phyloP scores from a whole-genome alignment of 2,797 vertebrate genomes.

The Poecilia wingei region DNA sequence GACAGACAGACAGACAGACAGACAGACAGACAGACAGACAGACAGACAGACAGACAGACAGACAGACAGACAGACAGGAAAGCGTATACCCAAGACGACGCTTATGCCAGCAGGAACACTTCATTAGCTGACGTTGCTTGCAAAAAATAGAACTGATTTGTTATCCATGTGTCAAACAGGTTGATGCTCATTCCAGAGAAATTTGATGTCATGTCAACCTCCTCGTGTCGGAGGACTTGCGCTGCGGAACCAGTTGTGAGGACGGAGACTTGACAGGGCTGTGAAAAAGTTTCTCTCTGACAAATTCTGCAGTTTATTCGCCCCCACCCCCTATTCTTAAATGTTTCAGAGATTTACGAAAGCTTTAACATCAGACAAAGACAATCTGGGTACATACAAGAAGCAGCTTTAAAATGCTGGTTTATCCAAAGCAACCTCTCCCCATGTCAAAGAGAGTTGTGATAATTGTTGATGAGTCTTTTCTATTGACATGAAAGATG shows the following conservation, averaged over 20 bases:
- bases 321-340: fast-evolving
- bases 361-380: background rate
- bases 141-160: slow-evolving; percentile 59
- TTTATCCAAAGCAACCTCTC: background rate
- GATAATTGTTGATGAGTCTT: background rate
- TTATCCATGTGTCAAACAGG: slow-evolving; percentile 52
- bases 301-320: background rate
- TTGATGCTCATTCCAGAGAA: slow-evolving; percentile 43
- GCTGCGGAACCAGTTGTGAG: slow-evolving; percentile 30
- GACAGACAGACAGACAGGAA: slow-evolving; percentile 31
- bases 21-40: no score
- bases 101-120: slow-evolving; percentile 49
- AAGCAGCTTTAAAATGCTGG: background rate
- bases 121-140: slow-evolving; percentile 55
- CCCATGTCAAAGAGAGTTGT: background rate
- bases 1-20: no score
- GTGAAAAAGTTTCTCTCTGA: background rate
- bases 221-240: slow-evolving; percentile 28
- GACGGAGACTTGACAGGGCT: background rate
- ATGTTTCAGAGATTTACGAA: background rate
- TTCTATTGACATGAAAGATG: background rate
- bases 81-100: slow-evolving; percentile 20
- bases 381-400: background rate
- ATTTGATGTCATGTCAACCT: slow-evolving; percentile 29
- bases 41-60: no score